Evolutionary conservation across 2,797 vertebrate species (phyloP).

Genomic region (Pachyuromys duprasi): DNA sequence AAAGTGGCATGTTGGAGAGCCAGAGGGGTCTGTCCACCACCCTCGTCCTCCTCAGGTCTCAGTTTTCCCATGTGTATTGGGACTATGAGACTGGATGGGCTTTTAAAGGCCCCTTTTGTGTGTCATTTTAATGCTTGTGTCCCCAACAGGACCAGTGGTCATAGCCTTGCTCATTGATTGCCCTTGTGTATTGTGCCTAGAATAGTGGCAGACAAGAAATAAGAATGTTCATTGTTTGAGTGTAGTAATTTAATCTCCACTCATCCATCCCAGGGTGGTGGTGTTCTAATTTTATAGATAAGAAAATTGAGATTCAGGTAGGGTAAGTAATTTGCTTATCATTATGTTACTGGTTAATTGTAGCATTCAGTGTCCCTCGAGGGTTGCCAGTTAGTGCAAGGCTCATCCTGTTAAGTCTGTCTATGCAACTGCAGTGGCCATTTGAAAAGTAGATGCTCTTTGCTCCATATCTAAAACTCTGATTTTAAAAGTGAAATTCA

Average conservation of each 20-base stretch:
- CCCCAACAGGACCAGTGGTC: background rate
- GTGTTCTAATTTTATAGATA: background rate
- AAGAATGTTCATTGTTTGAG: background rate
- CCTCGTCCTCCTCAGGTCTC: background rate
- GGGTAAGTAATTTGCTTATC: background rate
- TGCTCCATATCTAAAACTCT: background rate
- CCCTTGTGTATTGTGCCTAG: background rate
- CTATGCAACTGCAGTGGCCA: background rate
- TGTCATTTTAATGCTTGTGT: conserved; percentile 1
- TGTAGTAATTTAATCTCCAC: background rate
- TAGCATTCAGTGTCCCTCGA: background rate
- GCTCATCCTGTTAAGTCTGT: conserved; percentile 1
- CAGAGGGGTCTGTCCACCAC: background rate
- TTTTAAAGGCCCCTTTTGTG: background rate
- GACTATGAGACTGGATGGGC: background rate
- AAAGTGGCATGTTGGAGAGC: background rate
- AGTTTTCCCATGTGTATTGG: background rate
- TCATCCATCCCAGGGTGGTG: background rate
- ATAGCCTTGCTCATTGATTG: background rate
- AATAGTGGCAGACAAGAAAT: background rate
- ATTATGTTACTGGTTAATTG: background rate
- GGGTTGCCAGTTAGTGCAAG: background rate
- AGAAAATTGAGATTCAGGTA: background rate
- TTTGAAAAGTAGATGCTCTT: conserved; percentile 9
- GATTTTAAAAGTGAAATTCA: conserved; percentile 28